phyloP scores from a whole-genome alignment of 2,888 invertebrate species.

The Anagyrus pseudococci region DNA sequence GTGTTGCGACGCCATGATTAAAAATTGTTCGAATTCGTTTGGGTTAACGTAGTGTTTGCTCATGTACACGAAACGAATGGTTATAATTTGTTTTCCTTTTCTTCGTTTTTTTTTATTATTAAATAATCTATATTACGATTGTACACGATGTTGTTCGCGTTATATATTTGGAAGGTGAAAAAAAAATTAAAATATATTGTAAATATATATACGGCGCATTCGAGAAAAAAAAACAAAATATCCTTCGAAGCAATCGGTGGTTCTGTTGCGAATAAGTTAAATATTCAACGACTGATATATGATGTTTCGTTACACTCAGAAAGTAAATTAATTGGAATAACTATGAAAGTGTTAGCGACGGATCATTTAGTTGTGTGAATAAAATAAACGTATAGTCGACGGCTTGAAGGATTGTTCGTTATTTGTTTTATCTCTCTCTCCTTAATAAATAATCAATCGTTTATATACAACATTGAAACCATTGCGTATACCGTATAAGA shows the following conservation, averaged over 20 bases:
- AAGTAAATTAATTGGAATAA: constrained; percentile 19
- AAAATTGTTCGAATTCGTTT: no score
- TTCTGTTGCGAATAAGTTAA: constrained; percentile 22
- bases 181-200: constrained; percentile 27
- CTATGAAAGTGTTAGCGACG: not conserved
- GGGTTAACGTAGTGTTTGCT: not conserved
- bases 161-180: constrained; percentile 29
- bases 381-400: not conserved
- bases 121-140: constrained; percentile 19
- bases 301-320: constrained; percentile 24
- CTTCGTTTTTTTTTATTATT: no score
- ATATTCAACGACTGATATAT: constrained; percentile 31
- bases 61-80: not conserved
- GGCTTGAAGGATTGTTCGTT: not conserved
- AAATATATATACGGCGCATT: constrained; percentile 31
- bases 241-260: constrained; percentile 27
- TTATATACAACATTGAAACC: no score
- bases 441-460: no score
- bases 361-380: not conserved
- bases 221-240: constrained; percentile 8
- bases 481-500: no score
- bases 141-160: constrained; percentile 33
- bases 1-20: no score
- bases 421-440: no score
- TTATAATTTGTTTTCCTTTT: constrained; percentile 1